Percentiles rank a stretch among this genome's conserved stretches.
Evolutionary conservation across 2,888 invertebrate genomes (phyloP).

Genomic region (Phortica magna): DNA sequence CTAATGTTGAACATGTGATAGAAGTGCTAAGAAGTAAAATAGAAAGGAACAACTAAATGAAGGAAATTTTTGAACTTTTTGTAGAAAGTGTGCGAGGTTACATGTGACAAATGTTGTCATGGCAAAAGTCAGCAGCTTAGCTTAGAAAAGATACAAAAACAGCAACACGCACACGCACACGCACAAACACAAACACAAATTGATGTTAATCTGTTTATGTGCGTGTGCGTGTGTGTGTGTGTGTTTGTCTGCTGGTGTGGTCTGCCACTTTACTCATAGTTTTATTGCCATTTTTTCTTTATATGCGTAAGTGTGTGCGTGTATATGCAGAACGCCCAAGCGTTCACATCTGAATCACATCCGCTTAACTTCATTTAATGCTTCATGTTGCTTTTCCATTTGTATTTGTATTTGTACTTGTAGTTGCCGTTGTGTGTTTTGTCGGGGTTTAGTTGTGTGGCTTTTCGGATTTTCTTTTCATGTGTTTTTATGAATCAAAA

Average conservation of each 20-base stretch:
- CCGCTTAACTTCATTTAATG: background rate
- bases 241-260: background rate
- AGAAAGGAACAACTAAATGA: too few species aligned
- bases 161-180: background rate
- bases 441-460: constrained; percentile 10
- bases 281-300: too few species aligned
- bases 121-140: too few species aligned
- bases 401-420: constrained; percentile 3
- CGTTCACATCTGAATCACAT: background rate
- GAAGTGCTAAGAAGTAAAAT: too few species aligned
- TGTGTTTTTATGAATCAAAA: background rate
- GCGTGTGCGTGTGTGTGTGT: background rate
- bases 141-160: background rate
- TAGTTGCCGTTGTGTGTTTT: background rate
- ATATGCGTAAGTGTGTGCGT: too few species aligned
- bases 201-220: background rate
- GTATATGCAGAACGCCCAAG: too few species aligned
- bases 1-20: too few species aligned
- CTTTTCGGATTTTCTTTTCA: constrained; percentile 26
- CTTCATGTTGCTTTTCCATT: background rate
- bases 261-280: too few species aligned
- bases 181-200: background rate
- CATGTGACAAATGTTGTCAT: too few species aligned
- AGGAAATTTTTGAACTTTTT: too few species aligned
- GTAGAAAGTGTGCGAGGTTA: too few species aligned